Conservation (phyloP, 1,140 invertebrate species). For the Caenorhabditis remanei region DNA sequence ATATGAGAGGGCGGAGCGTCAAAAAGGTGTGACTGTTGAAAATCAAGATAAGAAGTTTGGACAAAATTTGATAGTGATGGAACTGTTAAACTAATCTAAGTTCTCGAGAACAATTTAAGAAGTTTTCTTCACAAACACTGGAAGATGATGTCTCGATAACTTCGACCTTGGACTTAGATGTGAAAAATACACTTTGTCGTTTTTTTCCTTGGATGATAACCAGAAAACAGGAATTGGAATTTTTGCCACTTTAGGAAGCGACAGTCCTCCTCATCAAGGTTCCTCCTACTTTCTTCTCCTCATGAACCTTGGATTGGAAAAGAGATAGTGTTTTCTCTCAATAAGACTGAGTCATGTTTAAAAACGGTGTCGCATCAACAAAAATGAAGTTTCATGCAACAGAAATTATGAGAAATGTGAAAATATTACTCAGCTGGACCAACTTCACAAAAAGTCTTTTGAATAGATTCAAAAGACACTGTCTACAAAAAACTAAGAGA, state of each 20-base stretch:
- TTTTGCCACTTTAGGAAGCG: slow-evolving; percentile 40
- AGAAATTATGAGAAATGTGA: background rate
- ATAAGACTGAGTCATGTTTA: slow-evolving; percentile 3
- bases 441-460: too few relatives aligned
- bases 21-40: background rate
- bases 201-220: slow-evolving; percentile 39
- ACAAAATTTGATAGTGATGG: too few relatives aligned
- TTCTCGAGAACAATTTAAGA: too few relatives aligned
- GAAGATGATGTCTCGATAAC: slow-evolving; percentile 22
- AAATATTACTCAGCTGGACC: too few relatives aligned
- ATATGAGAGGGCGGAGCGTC: background rate
- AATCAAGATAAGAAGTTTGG: background rate
- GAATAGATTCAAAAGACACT: too few relatives aligned
- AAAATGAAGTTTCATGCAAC: background rate
- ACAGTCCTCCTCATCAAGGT: slow-evolving; percentile 8
- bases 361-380: background rate
- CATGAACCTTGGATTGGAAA: slow-evolving; percentile 30
- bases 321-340: background rate
- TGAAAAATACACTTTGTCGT: slow-evolving; percentile 26
- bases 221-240: slow-evolving; percentile 51
- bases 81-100: too few relatives aligned
- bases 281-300: background rate
- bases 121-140: background rate
- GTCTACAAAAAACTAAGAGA: background rate
- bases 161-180: slow-evolving; percentile 27